Evolutionary conservation across 2,797 vertebrate genomes (phyloP), one percentile per base, ranked within the genome.

Genomic region (Saxicola maurus): DNA sequence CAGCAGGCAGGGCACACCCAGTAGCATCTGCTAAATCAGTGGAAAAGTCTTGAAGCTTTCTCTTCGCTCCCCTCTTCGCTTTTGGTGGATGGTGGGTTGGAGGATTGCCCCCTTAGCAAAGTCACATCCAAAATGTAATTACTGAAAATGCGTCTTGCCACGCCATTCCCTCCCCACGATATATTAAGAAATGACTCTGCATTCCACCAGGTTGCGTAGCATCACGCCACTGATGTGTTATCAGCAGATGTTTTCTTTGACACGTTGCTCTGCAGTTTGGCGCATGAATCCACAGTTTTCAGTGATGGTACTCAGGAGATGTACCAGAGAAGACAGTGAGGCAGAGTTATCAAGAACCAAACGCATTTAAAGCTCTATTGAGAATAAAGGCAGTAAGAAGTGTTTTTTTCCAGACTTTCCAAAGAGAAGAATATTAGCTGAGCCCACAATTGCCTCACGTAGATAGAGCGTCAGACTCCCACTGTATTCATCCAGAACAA

Each of bases 171-270:
- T 76, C 66, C 59, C 62, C 77, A 37, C 6, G 11, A 82, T 69
- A 83, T 87, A 86, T 93, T 92, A 87, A 92, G 91, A 94, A 91
- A 86, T 88, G 85, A 94, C 87, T 85, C 87, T 93, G 92, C 84
- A 90, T 83, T 92, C 86, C 75, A 35, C 61, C 30, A 67, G 31
- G 76, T 84, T 76, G 52, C 74, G 69, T 89, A 87, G 75, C 78
- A 95, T 93, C 92, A 95, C 80, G 4, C 86, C 90, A 87, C 69
- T 71, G 92, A 92, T 88, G 82, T 87, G 76, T 46, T 82, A 86
- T 85, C 71, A 93, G 73, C 74, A 92, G 83, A 92, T 86, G 84
- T 89, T 86, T 86, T 92, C 77, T 87, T 76, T 76, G 65, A 90
- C 82, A 87, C 56, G 61, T 88, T 92, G 87, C 86, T 89, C 94